Conservation (phyloP, 2,888 invertebrate species). For the Drosophila phalerata region DNA sequence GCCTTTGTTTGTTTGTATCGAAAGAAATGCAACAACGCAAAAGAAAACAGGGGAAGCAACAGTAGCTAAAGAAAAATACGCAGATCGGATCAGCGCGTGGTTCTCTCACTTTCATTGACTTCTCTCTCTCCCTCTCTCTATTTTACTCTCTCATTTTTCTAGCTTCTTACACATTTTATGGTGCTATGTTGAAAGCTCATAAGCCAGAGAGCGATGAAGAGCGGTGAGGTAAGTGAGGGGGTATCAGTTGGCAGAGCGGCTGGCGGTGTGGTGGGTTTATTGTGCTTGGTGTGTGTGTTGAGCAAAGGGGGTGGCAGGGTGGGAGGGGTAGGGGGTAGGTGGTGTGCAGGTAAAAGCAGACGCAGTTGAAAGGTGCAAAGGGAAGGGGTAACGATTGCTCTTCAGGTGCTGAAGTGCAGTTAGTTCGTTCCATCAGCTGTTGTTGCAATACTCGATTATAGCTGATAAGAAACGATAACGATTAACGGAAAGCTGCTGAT, state of each 20-base stretch:
- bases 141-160: neutral
- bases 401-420: conserved; percentile 11
- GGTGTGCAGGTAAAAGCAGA: neutral
- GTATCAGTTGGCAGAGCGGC: conserved; percentile 6
- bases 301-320: too few relatives aligned
- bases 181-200: conserved; percentile 10
- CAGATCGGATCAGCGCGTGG: conserved; percentile 37
- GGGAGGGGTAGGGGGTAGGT: neutral
- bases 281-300: neutral
- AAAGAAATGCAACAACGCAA: conserved; percentile 43
- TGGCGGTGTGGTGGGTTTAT: conserved; percentile 10
- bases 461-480: conserved; percentile 37
- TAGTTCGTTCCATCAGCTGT: conserved; percentile 31
- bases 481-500: conserved; percentile 10
- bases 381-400: conserved; percentile 1
- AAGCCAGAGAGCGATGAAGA: neutral
- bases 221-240: neutral
- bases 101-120: conserved; percentile 19
- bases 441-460: conserved; percentile 24
- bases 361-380: neutral
- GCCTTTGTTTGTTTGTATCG: neutral
- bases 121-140: neutral
- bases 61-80: conserved; percentile 12
- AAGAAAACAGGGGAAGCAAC: conserved; percentile 13
- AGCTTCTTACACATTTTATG: neutral